Percentiles rank a stretch among this genome's conserved stretches.
Evolutionary conservation across 2,888 invertebrate species (phyloP).

Genomic region (Tenthredo amoena): DNA sequence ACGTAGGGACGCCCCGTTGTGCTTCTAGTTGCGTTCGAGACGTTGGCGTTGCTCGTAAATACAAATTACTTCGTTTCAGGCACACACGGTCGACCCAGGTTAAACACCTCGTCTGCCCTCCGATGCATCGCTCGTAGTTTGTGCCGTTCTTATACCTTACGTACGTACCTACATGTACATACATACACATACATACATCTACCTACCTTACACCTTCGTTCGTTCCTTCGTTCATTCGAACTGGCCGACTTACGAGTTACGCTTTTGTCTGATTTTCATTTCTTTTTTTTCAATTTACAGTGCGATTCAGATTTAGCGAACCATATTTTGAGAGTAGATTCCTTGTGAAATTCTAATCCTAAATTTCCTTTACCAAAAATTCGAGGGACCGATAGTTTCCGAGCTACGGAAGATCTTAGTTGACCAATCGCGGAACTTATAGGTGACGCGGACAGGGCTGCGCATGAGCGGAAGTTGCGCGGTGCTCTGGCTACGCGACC

Average conservation of each 20-base stretch:
- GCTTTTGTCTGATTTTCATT: background rate
- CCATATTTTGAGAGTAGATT: too few species aligned
- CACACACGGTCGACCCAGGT: conserved; percentile 27
- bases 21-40: conserved; percentile 31
- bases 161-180: background rate
- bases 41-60: conserved; percentile 46
- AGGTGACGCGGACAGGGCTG: too few species aligned
- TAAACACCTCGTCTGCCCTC: conserved; percentile 46
- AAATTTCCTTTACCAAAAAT: too few species aligned
- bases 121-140: conserved; percentile 29
- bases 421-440: too few species aligned
- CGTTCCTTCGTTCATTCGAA: background rate
- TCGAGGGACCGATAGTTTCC: too few species aligned
- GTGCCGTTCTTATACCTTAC: background rate
- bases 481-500: too few species aligned
- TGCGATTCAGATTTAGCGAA: too few species aligned
- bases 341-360: too few species aligned
- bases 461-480: too few species aligned
- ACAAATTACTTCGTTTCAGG: conserved; percentile 50
- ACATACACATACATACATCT: background rate
- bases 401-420: too few species aligned
- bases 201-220: background rate
- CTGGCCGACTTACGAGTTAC: background rate
- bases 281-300: background rate
- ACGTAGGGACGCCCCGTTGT: conserved; percentile 20